These are phyloP conservation scores for Montifringilla adamsi DNA, from an alignment of 2,113 vertebrate species.

Conservation along the genomic window DNA sequence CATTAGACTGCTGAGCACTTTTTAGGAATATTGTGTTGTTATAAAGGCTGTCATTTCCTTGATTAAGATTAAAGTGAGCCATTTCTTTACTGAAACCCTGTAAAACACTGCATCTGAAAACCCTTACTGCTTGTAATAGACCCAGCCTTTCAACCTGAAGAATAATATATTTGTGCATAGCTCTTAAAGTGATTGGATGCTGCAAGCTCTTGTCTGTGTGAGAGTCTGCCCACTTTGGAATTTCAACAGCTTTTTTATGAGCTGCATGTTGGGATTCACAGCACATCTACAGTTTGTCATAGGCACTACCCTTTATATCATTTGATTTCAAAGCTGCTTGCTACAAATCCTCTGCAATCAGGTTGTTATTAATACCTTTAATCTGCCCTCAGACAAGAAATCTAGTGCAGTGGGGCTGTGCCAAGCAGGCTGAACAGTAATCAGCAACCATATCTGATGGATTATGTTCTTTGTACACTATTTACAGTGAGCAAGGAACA, in stretches of 20 bases:
- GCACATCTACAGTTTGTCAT: background rate
- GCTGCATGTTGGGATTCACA: background rate
- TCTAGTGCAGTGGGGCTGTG: background rate
- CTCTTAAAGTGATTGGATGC: background rate
- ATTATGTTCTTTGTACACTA: slow-evolving; percentile 17
- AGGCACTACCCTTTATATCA: background rate
- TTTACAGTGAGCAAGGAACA: background rate
- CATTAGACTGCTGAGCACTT: background rate
- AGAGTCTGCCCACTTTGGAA: background rate
- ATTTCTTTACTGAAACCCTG: background rate
- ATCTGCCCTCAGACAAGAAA: slow-evolving; percentile 49
- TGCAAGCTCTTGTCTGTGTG: background rate
- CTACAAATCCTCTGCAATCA: slow-evolving; percentile 64
- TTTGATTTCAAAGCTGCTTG: slow-evolving; percentile 41
- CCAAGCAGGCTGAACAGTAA: slow-evolving; percentile 10
- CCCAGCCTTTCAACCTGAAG: background rate
- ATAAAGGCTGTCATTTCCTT: background rate
- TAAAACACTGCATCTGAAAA: background rate
- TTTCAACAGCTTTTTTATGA: background rate
- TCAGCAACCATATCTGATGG: slow-evolving; percentile 8
- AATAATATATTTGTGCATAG: background rate
- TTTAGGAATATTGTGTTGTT: slow-evolving; percentile 10
- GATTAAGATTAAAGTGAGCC: slow-evolving; percentile 35
- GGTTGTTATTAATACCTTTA: slow-evolving; percentile 45
- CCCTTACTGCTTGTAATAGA: background rate